These are phyloP conservation scores for Stegodyphus dumicola DNA, from an alignment of 1,140 invertebrate genomes.

Conservation along the genomic window DNA sequence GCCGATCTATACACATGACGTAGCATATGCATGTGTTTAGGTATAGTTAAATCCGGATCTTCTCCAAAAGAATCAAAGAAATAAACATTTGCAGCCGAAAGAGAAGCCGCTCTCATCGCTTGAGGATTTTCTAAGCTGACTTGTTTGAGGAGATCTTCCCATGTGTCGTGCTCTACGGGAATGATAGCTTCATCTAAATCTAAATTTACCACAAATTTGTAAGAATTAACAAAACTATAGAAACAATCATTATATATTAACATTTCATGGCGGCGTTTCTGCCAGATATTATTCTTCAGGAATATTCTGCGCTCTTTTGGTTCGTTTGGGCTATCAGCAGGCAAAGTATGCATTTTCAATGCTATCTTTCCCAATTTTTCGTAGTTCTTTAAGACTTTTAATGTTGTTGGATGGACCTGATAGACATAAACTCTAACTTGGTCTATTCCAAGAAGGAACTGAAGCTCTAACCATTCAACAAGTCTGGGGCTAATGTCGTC, in stretches of 20 bases:
- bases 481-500: constrained; percentile 74
- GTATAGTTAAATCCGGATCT: constrained; percentile 41
- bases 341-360: constrained; percentile 73
- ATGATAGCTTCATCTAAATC: constrained; percentile 80
- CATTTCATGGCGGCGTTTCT: constrained; percentile 77
- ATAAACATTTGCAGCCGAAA: constrained; percentile 76
- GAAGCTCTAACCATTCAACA: constrained; percentile 78
- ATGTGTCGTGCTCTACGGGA: constrained; percentile 73
- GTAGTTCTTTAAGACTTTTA: constrained; percentile 73
- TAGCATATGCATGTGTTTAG: constrained; percentile 65
- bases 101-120: constrained; percentile 72
- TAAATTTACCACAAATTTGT: constrained; percentile 76
- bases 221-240: constrained; percentile 73
- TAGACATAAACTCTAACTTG: constrained; percentile 76
- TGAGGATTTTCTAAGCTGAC: constrained; percentile 66
- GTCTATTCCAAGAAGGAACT: constrained; percentile 75
- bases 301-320: constrained; percentile 63
- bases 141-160: constrained; percentile 71
- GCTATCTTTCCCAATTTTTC: constrained; percentile 70
- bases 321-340: constrained; percentile 69
- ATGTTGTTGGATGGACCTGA: constrained; percentile 71
- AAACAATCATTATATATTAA: constrained; percentile 81
- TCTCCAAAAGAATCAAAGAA: constrained; percentile 71
- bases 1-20: constrained; percentile 69
- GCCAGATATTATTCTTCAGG: constrained; percentile 74